phyloP scores from a whole-genome alignment of 2,113 vertebrate species.

The Centropus bengalensis region DNA sequence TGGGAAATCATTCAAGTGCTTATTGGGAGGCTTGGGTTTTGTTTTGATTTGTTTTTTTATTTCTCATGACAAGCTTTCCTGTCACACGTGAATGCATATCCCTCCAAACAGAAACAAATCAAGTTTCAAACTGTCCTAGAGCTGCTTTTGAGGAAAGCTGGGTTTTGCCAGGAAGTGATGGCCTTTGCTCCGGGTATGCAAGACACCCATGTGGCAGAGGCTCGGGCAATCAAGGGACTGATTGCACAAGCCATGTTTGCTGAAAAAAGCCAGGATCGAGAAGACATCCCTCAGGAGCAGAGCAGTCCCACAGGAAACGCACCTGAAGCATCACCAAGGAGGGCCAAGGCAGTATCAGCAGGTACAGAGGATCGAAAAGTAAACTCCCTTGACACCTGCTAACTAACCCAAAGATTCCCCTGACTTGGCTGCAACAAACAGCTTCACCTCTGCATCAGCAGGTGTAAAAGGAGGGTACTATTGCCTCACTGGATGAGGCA shows the following conservation, averaged over 20 bases:
- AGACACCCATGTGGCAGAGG: accelerated
- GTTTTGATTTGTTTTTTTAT: not conserved
- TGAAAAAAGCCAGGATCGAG: not conserved
- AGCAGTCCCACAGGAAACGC: not conserved
- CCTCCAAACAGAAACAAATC: not conserved
- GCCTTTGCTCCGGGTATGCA: accelerated
- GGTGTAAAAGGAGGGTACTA: not conserved
- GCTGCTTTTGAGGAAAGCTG: slow-evolving; percentile 33
- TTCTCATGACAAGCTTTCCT: not conserved
- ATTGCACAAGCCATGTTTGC: slow-evolving; percentile 27
- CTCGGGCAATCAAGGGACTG: not conserved
- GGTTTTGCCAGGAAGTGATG: not conserved
- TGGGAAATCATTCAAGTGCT: not conserved
- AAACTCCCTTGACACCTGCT: not conserved
- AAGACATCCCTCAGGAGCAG: not conserved
- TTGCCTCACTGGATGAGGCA: not conserved
- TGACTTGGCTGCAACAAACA: not conserved
- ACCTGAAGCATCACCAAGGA: not conserved
- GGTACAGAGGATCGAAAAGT: not conserved
- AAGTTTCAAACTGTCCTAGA: not conserved
- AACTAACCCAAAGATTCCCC: not conserved
- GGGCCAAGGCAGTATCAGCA: not conserved
- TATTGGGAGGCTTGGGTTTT: not conserved
- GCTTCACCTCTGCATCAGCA: not conserved
- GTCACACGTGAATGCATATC: not conserved